A percentile compares a stretch with the other conserved stretches of the same genome.
Evolutionary conservation across 53 echinoderm and acorn worm species (phyloP).

Genomic region (Patiria pectinifera): DNA sequence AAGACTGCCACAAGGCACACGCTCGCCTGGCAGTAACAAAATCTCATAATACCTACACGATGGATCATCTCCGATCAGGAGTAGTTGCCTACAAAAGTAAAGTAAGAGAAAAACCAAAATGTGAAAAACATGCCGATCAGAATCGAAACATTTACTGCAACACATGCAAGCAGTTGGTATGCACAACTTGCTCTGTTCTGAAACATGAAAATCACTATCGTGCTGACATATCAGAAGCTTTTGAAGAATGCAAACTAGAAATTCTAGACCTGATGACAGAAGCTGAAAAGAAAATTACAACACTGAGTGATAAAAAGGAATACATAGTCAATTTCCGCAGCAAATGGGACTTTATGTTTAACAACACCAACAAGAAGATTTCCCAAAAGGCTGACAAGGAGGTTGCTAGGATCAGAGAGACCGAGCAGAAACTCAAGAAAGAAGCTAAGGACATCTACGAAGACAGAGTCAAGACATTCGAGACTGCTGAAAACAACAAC

Average conservation of each 20-base stretch:
- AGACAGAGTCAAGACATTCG: conserved; percentile 21
- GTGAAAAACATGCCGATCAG: conserved; percentile 23
- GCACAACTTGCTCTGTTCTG: neutral
- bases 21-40: conserved; percentile 14
- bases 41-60: conserved; percentile 32
- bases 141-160: conserved; percentile 38
- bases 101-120: conserved; percentile 11
- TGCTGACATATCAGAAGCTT: neutral
- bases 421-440: conserved; percentile 16
- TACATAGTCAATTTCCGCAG: neutral
- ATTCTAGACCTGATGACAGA: neutral
- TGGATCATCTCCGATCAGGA: conserved; percentile 30
- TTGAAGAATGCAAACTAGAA: neutral
- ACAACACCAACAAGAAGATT: conserved; percentile 12
- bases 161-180: conserved; percentile 46
- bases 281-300: neutral
- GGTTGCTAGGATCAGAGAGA: conserved; percentile 20
- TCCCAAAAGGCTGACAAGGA: conserved; percentile 30
- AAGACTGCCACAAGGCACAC: conserved; percentile 36
- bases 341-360: conserved; percentile 20
- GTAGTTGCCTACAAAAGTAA: conserved; percentile 29
- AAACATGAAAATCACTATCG: neutral
- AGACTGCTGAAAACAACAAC: neutral
- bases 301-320: neutral
- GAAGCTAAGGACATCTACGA: conserved; percentile 3